Evolutionary conservation across 2,113 vertebrate species (phyloP).

Genomic region (Platysternon megacephalum): DNA sequence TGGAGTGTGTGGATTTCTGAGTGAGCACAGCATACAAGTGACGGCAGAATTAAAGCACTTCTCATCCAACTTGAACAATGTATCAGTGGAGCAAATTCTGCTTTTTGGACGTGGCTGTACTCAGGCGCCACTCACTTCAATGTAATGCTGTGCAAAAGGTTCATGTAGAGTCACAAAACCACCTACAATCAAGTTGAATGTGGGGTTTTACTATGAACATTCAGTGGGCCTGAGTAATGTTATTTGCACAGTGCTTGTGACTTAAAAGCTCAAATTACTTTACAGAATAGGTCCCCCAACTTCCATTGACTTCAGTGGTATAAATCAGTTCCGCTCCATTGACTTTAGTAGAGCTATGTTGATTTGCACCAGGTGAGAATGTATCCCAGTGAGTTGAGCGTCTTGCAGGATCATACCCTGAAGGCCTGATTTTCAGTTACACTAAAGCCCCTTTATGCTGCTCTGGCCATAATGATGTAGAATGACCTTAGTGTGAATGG

Average conservation of each 20-base stretch:
- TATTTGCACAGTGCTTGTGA: background rate
- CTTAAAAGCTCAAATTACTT: background rate
- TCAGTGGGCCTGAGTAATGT: background rate
- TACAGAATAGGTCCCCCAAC: background rate
- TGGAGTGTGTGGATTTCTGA: background rate
- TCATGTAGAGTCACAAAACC: background rate
- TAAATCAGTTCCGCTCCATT: background rate
- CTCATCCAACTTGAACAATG: background rate
- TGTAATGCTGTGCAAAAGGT: background rate
- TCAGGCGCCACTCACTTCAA: background rate
- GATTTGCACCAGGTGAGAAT: background rate
- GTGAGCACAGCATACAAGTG: background rate
- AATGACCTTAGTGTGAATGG: background rate
- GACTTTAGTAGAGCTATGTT: background rate
- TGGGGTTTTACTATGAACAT: background rate
- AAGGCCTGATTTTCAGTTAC: background rate
- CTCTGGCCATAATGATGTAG: background rate
- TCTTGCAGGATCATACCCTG: background rate
- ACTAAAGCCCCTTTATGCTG: background rate
- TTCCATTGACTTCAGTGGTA: background rate
- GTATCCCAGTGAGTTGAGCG: background rate
- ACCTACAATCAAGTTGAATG: background rate
- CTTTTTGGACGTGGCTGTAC: background rate
- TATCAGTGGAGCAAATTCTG: background rate
- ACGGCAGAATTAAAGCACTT: background rate